Percentiles rank a stretch among this genome's conserved stretches.
These are phyloP conservation scores for Ormyrus pomaceus DNA, from an alignment of 2,888 invertebrate genomes.

Conservation along the genomic window DNA sequence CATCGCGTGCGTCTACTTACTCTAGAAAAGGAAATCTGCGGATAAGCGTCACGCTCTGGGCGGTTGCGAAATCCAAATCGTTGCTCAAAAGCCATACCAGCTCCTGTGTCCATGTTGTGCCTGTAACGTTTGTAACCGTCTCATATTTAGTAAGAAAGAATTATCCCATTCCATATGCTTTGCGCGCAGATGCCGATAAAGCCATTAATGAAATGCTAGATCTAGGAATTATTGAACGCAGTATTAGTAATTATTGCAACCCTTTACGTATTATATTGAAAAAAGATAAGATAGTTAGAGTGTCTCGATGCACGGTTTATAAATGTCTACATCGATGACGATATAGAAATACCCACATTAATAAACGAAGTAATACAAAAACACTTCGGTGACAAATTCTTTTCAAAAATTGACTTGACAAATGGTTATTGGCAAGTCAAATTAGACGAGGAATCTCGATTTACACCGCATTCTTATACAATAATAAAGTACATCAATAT, in stretches of 20 bases:
- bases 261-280: constrained; percentile 34
- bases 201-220: constrained; percentile 37
- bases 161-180: constrained; percentile 13
- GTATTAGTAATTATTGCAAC: constrained; percentile 28
- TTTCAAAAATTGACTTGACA: not conserved
- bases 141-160: too few relatives aligned
- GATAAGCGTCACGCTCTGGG: constrained; percentile 79
- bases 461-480: constrained; percentile 9
- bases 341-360: not conserved
- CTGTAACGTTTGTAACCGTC: too few relatives aligned
- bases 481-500: not conserved
- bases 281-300: not conserved
- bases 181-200: not conserved
- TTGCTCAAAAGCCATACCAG: constrained; percentile 88
- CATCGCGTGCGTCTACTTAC: too few relatives aligned
- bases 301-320: constrained; percentile 9
- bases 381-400: not conserved
- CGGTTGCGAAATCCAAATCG: constrained; percentile 83
- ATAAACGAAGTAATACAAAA: not conserved
- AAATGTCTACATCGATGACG: not conserved
- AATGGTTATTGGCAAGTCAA: not conserved
- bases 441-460: too few relatives aligned
- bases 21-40: constrained; percentile 88
- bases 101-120: constrained; percentile 82
- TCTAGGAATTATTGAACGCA: not conserved